phyloP scores from a whole-genome alignment of 2,113 vertebrate genomes.

The Accipiter cooperii region DNA sequence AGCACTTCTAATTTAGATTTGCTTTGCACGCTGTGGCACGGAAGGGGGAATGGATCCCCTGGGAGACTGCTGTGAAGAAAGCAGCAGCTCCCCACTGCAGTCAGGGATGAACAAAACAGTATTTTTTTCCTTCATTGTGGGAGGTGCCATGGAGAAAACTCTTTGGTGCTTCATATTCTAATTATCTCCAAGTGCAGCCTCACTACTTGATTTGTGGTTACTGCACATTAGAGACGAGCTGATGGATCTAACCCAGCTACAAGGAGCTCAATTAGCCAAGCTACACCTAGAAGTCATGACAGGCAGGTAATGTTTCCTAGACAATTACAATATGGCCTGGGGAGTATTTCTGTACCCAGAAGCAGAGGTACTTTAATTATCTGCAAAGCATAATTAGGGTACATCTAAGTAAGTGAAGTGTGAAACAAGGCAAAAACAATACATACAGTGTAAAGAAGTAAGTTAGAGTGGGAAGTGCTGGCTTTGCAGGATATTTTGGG shows the following conservation, averaged over 20 bases:
- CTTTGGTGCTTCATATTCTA: neutral
- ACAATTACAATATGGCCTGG: neutral
- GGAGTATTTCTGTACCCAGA: neutral
- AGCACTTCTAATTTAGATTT: neutral
- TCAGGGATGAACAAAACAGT: neutral
- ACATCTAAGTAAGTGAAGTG: neutral
- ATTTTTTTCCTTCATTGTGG: neutral
- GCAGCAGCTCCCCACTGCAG: neutral
- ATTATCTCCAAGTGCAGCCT: neutral
- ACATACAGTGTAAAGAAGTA: rapidly evolving
- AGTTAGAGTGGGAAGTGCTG: neutral
- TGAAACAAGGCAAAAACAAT: neutral
- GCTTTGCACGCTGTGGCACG: neutral
- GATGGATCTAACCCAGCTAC: neutral
- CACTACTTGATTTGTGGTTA: neutral
- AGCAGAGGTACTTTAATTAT: neutral
- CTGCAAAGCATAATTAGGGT: neutral
- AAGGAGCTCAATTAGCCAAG: neutral
- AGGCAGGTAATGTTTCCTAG: neutral
- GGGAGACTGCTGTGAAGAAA: neutral
- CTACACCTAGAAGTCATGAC: neutral
- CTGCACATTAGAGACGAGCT: neutral
- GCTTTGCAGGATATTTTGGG: neutral
- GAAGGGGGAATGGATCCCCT: neutral
- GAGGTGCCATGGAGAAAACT: neutral